Evolutionary conservation across 2,797 vertebrate species (phyloP).

Genomic region (Rhynchotus rufescens): DNA sequence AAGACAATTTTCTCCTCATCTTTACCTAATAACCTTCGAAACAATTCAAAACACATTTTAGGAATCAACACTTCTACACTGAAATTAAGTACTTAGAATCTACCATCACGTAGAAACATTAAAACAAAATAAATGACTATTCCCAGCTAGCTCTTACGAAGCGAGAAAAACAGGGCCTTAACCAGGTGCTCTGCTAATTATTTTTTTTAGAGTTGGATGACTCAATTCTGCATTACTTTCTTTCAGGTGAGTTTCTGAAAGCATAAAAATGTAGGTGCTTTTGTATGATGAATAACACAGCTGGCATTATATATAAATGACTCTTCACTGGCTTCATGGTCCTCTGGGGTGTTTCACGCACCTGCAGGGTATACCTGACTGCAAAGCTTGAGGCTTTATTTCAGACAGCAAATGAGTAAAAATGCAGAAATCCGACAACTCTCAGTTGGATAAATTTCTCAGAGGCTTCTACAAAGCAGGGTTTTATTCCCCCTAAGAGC

Average conservation of each 20-base stretch:
- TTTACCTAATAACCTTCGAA: background rate
- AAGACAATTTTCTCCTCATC: background rate
- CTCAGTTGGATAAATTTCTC: conserved; percentile 39
- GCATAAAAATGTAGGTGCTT: background rate
- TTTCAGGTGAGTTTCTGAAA: background rate
- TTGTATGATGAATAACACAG: background rate
- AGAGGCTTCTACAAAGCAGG: conserved; percentile 7
- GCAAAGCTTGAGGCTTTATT: background rate
- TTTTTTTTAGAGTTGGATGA: background rate
- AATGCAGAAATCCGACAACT: background rate
- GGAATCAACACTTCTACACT: background rate
- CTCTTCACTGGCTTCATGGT: background rate
- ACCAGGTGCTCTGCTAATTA: background rate
- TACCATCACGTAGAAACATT: background rate
- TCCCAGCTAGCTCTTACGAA: background rate
- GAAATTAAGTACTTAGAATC: background rate
- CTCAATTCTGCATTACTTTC: background rate
- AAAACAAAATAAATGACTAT: background rate
- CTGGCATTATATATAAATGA: background rate
- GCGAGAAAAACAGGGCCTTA: background rate
- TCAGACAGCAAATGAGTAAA: background rate
- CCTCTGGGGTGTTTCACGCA: background rate
- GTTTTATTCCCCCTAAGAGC: conserved; percentile 27
- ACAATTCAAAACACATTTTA: background rate
- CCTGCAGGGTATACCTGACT: background rate